Percentiles rank a stretch among this genome's conserved stretches.
phyloP scores from a whole-genome alignment of 1,140 invertebrate genomes.

The Orussus abietinus region DNA sequence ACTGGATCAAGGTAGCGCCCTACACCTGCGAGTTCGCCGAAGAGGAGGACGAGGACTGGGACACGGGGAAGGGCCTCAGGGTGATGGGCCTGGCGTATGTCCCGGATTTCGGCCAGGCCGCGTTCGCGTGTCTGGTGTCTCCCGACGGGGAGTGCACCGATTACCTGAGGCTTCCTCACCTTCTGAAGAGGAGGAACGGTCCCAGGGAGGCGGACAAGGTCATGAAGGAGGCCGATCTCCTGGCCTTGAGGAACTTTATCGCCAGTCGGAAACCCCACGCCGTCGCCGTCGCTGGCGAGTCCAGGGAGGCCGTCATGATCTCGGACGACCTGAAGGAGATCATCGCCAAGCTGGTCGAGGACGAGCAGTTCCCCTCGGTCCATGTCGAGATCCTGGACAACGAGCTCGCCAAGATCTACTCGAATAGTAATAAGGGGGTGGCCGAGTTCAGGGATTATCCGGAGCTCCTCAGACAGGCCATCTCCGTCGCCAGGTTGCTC shows the following conservation, averaged over 20 bases:
- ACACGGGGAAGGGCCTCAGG: conserved; percentile 77
- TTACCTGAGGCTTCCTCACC: conserved; percentile 79
- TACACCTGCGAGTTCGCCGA: conserved; percentile 74
- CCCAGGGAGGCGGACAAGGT: conserved; percentile 68
- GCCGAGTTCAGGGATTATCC: conserved; percentile 92
- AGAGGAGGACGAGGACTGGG: conserved; percentile 91
- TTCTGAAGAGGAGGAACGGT: conserved; percentile 78
- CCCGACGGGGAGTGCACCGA: conserved; percentile 90
- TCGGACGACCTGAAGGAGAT: conserved; percentile 80
- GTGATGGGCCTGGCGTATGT: conserved; percentile 87
- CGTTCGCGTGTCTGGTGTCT: conserved; percentile 83
- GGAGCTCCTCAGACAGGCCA: conserved; percentile 79
- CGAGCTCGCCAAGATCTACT: conserved; percentile 85
- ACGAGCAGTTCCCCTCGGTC: conserved; percentile 85
- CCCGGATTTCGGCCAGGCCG: conserved; percentile 79
- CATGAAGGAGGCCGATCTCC: conserved; percentile 77
- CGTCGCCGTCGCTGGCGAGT: conserved; percentile 86
- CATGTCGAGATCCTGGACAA: conserved; percentile 91
- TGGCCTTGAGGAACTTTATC: conserved; percentile 82
- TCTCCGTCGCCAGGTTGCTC: conserved; percentile 86
- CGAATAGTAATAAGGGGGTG: conserved; percentile 83
- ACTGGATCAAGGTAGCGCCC: conserved; percentile 87
- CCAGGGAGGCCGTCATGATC: conserved; percentile 81
- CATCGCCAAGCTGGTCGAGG: conserved; percentile 70
- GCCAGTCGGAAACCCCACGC: conserved; percentile 89